Evolutionary conservation across 53 echinoderm and acorn worm species (phyloP).

Genomic region (Apostichopus leukothele): DNA sequence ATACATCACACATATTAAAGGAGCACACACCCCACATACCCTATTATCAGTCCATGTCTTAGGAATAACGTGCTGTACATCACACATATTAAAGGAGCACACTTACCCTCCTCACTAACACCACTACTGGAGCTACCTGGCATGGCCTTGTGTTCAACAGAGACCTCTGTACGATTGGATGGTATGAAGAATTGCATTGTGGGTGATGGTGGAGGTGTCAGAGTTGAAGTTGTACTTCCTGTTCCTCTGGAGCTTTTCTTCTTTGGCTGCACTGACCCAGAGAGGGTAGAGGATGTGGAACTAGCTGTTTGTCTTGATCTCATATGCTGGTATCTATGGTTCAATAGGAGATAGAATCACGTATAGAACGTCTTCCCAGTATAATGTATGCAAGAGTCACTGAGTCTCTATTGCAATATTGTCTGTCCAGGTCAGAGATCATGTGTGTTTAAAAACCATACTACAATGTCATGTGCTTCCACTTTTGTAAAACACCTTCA

Average conservation of each 20-base stretch:
- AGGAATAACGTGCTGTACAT: too few relatives aligned
- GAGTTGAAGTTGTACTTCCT: constrained; percentile 83
- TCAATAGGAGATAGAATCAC: neutral
- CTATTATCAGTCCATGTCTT: too few relatives aligned
- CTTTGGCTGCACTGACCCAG: constrained; percentile 56
- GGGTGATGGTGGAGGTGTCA: constrained; percentile 91
- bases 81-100: too few relatives aligned
- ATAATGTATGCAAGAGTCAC: neutral
- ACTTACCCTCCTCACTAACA: constrained; percentile 96
- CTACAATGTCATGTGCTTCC: too few relatives aligned
- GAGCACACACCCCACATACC: too few relatives aligned
- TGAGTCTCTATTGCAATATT: too few relatives aligned
- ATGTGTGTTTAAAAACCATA: too few relatives aligned
- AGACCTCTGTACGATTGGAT: neutral
- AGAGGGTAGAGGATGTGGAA: constrained; percentile 79
- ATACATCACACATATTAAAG: too few relatives aligned
- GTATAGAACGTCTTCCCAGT: too few relatives aligned
- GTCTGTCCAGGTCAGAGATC: too few relatives aligned
- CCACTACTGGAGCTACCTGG: constrained; percentile 74
- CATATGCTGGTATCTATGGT: neutral
- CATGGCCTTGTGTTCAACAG: neutral
- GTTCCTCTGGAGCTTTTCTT: constrained; percentile 54
- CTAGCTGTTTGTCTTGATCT: constrained; percentile 42
- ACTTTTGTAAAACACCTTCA: too few relatives aligned
- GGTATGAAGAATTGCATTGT: constrained; percentile 30